These are phyloP conservation scores for Anhinga anhinga DNA, from an alignment of 2,113 vertebrate species.

Conservation along the genomic window DNA sequence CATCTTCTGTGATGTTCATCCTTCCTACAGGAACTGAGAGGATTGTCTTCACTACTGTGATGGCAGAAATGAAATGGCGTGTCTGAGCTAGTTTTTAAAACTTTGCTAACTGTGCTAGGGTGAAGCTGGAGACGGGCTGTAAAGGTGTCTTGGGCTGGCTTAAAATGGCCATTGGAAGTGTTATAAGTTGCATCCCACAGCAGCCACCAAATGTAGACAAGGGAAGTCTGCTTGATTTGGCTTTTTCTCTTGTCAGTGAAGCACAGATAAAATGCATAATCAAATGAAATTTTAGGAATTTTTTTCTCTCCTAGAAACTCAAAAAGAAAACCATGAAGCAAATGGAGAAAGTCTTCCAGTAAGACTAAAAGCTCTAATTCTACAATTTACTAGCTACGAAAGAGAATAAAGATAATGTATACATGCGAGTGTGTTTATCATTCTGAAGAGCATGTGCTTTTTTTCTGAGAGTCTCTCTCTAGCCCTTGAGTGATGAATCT, in stretches of 20 bases:
- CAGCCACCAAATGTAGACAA: neutral
- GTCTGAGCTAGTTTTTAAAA: neutral
- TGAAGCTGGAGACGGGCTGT: neutral
- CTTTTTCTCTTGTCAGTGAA: neutral
- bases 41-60: neutral
- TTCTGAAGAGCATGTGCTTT: neutral
- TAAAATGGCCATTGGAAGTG: neutral
- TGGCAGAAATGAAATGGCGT: neutral
- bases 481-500: neutral
- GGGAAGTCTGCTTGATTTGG: neutral
- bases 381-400: neutral
- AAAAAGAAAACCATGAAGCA: fast-evolving
- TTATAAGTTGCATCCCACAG: fast-evolving
- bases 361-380: neutral
- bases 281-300: neutral
- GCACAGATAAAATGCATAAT: neutral
- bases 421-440: neutral
- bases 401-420: neutral
- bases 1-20: neutral
- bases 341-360: neutral
- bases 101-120: fast-evolving
- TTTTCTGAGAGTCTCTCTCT: neutral
- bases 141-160: neutral
- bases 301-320: neutral
- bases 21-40: neutral